phyloP scores from a whole-genome alignment of 2,797 vertebrate species.

The Syncerus caffer region DNA sequence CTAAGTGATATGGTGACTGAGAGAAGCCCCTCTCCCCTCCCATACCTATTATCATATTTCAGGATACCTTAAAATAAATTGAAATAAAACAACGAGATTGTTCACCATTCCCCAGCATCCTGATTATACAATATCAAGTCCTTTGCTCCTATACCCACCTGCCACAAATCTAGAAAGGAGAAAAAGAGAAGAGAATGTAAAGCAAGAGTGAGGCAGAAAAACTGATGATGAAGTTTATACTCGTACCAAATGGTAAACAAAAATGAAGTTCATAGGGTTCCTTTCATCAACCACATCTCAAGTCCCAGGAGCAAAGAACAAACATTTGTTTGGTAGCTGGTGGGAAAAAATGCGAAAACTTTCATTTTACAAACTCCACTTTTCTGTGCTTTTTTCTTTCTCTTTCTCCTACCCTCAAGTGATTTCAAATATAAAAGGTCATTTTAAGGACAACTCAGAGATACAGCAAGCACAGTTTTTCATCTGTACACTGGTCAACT shows the following conservation, averaged over 20 bases:
- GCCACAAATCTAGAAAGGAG: not conserved
- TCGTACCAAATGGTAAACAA: not conserved
- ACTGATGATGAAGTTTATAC: not conserved
- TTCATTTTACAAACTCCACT: not conserved
- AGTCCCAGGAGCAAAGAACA: not conserved
- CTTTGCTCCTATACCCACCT: not conserved
- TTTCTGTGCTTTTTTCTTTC: not conserved
- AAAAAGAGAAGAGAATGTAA: not conserved
- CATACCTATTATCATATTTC: not conserved
- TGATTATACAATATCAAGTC: not conserved
- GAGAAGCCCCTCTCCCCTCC: not conserved
- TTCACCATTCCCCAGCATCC: not conserved
- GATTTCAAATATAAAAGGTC: slow-evolving; percentile 27
- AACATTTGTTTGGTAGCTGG: not conserved
- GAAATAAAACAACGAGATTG: not conserved
- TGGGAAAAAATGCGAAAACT: not conserved
- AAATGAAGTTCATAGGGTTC: not conserved
- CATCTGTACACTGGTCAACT: not conserved
- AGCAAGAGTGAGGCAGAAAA: not conserved
- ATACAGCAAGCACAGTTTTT: not conserved
- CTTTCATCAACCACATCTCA: not conserved
- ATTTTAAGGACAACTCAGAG: not conserved
- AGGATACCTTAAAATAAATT: not conserved
- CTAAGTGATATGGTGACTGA: not conserved
- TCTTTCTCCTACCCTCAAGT: not conserved